phyloP scores from a whole-genome alignment of 1,140 invertebrate genomes.

The Ceratitis capitata region DNA sequence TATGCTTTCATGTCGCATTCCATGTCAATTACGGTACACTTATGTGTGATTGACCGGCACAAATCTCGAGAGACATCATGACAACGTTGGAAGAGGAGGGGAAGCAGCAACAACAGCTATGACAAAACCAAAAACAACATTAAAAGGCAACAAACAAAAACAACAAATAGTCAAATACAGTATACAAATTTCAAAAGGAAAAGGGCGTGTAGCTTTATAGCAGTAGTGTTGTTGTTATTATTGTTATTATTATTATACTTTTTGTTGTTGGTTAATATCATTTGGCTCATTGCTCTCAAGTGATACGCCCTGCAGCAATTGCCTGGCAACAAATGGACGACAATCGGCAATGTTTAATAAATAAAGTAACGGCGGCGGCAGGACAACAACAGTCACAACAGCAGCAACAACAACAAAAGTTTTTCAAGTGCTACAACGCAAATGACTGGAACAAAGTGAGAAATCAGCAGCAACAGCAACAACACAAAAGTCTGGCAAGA shows the following conservation, averaged over 20 bases:
- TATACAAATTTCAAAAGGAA: neutral
- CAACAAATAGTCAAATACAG: too few species aligned
- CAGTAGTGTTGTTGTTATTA: neutral
- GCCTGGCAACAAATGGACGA: neutral
- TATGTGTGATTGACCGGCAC: conserved; percentile 37
- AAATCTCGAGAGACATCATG: conserved; percentile 34
- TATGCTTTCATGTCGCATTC: conserved; percentile 28
- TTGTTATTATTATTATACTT: neutral
- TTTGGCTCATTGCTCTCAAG: neutral
- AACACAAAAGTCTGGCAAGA: neutral
- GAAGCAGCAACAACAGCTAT: neutral
- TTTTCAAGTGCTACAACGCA: neutral
- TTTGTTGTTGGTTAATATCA: neutral
- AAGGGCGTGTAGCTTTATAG: neutral
- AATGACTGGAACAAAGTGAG: neutral
- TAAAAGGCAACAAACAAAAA: neutral
- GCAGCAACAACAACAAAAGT: neutral
- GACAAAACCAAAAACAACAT: neutral
- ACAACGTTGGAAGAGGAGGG: conserved; percentile 17
- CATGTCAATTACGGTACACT: conserved; percentile 35
- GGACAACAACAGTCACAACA: neutral
- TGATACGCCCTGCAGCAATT: neutral
- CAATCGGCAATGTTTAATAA: neutral
- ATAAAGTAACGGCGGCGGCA: neutral
- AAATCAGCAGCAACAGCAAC: neutral